These are phyloP conservation scores for Eupithecia vulgata DNA, from an alignment of 2,888 invertebrate genomes.

Conservation along the genomic window DNA sequence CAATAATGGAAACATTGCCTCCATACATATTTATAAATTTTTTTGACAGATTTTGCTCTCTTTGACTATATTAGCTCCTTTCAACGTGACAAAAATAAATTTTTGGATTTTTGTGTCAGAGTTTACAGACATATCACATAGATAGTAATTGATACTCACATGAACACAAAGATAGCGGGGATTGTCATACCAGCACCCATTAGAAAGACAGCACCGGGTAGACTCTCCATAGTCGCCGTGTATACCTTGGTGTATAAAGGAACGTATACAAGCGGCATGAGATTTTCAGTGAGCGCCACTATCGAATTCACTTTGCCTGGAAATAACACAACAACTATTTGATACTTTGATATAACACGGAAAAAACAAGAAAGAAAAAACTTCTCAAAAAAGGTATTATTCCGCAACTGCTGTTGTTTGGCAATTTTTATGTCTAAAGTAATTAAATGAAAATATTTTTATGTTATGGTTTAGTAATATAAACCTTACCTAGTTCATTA, in stretches of 20 bases:
- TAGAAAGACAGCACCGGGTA: slow-evolving; percentile 86
- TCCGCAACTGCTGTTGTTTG: neutral
- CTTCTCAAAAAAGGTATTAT: neutral
- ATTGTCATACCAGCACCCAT: slow-evolving; percentile 83
- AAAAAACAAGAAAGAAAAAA: too few species aligned
- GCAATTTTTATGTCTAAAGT: neutral
- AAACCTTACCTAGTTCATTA: slow-evolving; percentile 86
- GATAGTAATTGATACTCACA: slow-evolving; percentile 45
- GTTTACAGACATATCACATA: too few species aligned
- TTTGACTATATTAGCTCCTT: too few species aligned
- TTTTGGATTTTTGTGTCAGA: too few species aligned
- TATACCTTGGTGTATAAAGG: slow-evolving; percentile 87
- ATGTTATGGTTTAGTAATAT: neutral
- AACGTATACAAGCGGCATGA: slow-evolving; percentile 86
- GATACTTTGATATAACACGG: neutral
- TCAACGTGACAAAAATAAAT: too few species aligned
- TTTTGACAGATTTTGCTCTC: too few species aligned
- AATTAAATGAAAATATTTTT: too few species aligned
- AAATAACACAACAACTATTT: slow-evolving; percentile 32
- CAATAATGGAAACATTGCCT: too few species aligned
- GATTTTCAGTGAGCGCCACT: slow-evolving; percentile 83
- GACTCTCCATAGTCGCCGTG: slow-evolving; percentile 83
- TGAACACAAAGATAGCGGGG: slow-evolving; percentile 30
- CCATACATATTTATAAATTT: too few species aligned
- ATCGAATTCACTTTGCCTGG: slow-evolving; percentile 86